A percentile compares a stretch with the other conserved stretches of the same genome.
Evolutionary conservation across 1,140 invertebrate species (phyloP).

Genomic region (Drosophila insularis): DNA sequence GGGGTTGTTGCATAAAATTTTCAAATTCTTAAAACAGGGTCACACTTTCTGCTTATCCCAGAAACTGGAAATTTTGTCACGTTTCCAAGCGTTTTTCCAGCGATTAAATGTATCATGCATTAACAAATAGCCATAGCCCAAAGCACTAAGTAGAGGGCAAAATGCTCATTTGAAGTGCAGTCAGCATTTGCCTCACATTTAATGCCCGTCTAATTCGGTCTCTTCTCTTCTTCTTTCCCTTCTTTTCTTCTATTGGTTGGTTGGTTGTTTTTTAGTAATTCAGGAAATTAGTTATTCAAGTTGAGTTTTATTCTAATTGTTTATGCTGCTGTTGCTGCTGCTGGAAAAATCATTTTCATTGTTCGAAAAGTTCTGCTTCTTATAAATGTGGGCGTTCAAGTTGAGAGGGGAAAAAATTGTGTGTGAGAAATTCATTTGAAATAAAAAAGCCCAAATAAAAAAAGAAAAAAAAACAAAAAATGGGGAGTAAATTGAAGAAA

Average conservation of each 20-base stretch:
- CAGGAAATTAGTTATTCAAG: slow-evolving; percentile 78
- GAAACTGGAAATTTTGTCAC: slow-evolving; percentile 70
- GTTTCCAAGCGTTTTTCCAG: slow-evolving; percentile 66
- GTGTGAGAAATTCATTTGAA: slow-evolving; percentile 69
- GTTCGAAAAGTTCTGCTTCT: slow-evolving; percentile 53
- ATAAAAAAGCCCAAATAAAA: no score
- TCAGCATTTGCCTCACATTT: slow-evolving; percentile 53
- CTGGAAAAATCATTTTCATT: slow-evolving; percentile 69
- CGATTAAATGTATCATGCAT: slow-evolving; percentile 77
- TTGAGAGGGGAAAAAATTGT: slow-evolving; percentile 13
- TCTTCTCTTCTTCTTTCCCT: background rate
- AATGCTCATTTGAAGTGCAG: slow-evolving; percentile 66
- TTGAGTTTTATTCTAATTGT: slow-evolving; percentile 58
- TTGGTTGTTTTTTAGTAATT: slow-evolving; percentile 63
- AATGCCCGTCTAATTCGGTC: slow-evolving; percentile 45
- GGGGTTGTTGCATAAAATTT: slow-evolving; percentile 42
- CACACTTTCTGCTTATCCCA: slow-evolving; percentile 57
- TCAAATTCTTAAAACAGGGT: slow-evolving; percentile 46
- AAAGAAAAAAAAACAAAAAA: slow-evolving; percentile 25
- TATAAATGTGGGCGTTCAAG: slow-evolving; percentile 67
- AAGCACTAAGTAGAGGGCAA: slow-evolving; percentile 17
- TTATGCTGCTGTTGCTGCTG: slow-evolving; percentile 74
- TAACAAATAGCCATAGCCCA: slow-evolving; percentile 26
- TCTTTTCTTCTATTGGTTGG: background rate
- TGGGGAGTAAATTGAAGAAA: slow-evolving; percentile 43